Evolutionary conservation across 2,113 vertebrate genomes (phyloP).

Genomic region (Lamprotornis superbus): DNA sequence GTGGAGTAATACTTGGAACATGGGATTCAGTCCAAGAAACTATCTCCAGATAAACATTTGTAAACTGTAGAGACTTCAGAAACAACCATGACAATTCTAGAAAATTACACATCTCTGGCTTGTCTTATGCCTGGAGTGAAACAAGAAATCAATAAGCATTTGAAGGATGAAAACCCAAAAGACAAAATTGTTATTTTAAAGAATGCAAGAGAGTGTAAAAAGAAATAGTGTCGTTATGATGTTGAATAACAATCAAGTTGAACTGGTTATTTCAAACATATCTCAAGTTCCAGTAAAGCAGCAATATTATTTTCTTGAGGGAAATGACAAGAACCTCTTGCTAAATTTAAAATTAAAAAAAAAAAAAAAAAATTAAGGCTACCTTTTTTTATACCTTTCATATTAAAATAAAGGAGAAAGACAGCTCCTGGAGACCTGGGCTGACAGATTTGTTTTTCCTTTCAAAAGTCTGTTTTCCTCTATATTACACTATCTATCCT

Average conservation of each 20-base stretch:
- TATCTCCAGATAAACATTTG: not conserved
- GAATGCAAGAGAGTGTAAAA: not conserved
- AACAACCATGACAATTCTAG: not conserved
- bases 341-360: not conserved
- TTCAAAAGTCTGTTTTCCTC: not conserved
- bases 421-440: not conserved
- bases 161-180: not conserved
- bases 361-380: not conserved
- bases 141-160: not conserved
- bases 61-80: not conserved
- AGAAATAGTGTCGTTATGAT: not conserved
- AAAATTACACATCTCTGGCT: not conserved
- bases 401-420: not conserved
- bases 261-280: not conserved
- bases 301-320: not conserved
- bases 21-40: not conserved
- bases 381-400: not conserved
- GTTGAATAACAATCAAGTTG: not conserved
- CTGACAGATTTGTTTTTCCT: not conserved
- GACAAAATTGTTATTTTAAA: not conserved
- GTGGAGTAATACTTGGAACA: not conserved
- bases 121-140: not conserved
- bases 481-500: not conserved
- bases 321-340: not conserved
- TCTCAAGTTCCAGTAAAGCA: not conserved